A percentile compares a stretch with the other conserved stretches of the same genome.
Evolutionary conservation across 2,113 vertebrate species (phyloP).

Genomic region (Epinephelus lanceolatus): DNA sequence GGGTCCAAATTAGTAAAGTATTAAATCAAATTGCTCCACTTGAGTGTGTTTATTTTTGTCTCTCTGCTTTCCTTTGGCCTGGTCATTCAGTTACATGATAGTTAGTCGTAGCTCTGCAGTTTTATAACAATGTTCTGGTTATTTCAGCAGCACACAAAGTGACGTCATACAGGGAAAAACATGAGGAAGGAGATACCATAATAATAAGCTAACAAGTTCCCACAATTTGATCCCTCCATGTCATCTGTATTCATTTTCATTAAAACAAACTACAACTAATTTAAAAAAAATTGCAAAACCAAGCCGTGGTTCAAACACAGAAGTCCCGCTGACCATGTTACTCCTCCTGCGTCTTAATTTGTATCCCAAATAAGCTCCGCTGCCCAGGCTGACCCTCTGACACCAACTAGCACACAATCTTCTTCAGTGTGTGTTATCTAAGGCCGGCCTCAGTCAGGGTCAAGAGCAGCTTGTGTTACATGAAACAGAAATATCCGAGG

Average conservation of each 20-base stretch:
- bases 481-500: slow-evolving; percentile 11
- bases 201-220: not conserved
- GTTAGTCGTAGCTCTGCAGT: not conserved
- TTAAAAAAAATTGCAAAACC: not conserved
- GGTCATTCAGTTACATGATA: not conserved
- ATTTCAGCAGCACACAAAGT: not conserved
- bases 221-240: not conserved
- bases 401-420: slow-evolving; percentile 2
- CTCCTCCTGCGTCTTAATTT: slow-evolving; percentile 4
- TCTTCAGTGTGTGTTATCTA: slow-evolving; percentile 35
- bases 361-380: not conserved
- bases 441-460: slow-evolving; percentile 10
- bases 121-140: not conserved
- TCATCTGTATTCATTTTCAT: not conserved
- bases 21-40: slow-evolving; percentile 52
- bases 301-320: not conserved
- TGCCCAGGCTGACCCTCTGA: not conserved
- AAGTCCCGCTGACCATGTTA: not conserved
- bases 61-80: not conserved
- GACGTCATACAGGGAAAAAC: not conserved
- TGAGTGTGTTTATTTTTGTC: slow-evolving; percentile 30
- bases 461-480: slow-evolving; percentile 34
- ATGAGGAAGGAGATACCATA: not conserved
- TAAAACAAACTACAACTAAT: not conserved
- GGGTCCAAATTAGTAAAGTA: slow-evolving; percentile 51